phyloP scores from a whole-genome alignment of 2,888 invertebrate species.

The Lepeophtheirus nordmannii region DNA sequence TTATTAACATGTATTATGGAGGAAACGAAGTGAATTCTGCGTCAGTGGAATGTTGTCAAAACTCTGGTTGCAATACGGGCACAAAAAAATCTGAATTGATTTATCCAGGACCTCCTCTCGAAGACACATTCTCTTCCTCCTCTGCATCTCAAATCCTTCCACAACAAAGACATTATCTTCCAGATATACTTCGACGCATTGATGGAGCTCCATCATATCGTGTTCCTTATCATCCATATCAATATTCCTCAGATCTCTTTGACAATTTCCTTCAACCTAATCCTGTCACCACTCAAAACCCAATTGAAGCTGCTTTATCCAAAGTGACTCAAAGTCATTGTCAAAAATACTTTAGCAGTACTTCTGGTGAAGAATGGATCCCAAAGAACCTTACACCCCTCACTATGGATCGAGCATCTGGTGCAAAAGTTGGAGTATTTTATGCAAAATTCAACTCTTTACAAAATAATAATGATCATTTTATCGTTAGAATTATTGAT shows the following conservation, averaged over 20 bases:
- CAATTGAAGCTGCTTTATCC: not conserved
- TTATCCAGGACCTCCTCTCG: not conserved
- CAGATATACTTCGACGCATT: not conserved
- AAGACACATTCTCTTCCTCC: not conserved
- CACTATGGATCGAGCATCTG: slow-evolving; percentile 19
- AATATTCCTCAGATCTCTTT: not conserved
- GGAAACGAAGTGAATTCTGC: not conserved
- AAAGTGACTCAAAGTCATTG: slow-evolving; percentile 11
- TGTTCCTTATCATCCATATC: not conserved
- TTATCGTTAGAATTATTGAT: slow-evolving; percentile 17
- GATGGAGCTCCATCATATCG: not conserved
- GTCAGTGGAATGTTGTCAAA: slow-evolving; percentile 12
- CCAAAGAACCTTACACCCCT: slow-evolving; percentile 19
- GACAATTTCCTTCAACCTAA: not conserved
- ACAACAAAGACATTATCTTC: not conserved
- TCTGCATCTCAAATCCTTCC: no score
- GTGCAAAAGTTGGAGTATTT: slow-evolving; percentile 22
- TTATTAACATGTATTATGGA: slow-evolving; percentile 23
- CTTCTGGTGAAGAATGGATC: slow-evolving; percentile 19
- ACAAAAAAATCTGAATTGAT: not conserved
- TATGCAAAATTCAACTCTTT: slow-evolving; percentile 19
- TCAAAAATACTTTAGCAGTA: slow-evolving; percentile 21
- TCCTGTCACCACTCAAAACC: not conserved
- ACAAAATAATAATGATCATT: slow-evolving; percentile 18
- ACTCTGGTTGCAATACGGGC: slow-evolving; percentile 15